Evolutionary conservation across 1,140 invertebrate genomes (phyloP), one percentile per base, ranked within the genome.

Genomic region (Listronotus bonariensis): DNA sequence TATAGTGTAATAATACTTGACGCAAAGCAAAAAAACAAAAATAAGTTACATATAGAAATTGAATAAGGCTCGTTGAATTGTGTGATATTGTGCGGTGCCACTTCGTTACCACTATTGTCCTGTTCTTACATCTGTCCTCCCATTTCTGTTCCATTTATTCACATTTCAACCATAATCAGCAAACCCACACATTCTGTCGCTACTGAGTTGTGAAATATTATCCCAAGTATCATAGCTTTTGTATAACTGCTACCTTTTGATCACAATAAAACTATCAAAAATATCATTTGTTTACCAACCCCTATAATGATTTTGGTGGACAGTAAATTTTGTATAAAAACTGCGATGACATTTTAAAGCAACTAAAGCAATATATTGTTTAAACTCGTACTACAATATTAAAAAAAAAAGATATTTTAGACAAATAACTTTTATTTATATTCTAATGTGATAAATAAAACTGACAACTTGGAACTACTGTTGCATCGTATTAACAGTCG

Each of bases 101-200:
- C 67, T 67, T 72, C 71, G 71, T 72, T 72, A 72, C 69, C 55
- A 61, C 68, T 60, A 72, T 72, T 72, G 71, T 72, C 55, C 45
- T 46, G 14, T 56, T 36, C 46, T 52, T 56, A 69, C 71, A 72
- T 71, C 71, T 72, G 71, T 71, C 71, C 71, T 65, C 68, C 58
- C 68, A 70, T 54, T 60, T 31, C 53, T 31, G 49, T 48, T 61
- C 57, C 57, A 61, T 67, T 61, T 67, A 67, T 60, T 60, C 54
- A 60, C 64, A 48, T 60, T 67, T 67, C 64, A 67, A 67, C 18
- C 40, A 53, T 57, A 67, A 67, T 61, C 57, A 67, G 49, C 65
- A 51, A 61, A 42, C 65, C 65, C 52, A 67, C 65, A 67, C 65
- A 38, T 51, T 51, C 54, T 65, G 63, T 65, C 54, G 63, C 55